Base-by-base conservation (phyloP, 2,797 vertebrate species). In the Silurus aristotelis region DNA sequence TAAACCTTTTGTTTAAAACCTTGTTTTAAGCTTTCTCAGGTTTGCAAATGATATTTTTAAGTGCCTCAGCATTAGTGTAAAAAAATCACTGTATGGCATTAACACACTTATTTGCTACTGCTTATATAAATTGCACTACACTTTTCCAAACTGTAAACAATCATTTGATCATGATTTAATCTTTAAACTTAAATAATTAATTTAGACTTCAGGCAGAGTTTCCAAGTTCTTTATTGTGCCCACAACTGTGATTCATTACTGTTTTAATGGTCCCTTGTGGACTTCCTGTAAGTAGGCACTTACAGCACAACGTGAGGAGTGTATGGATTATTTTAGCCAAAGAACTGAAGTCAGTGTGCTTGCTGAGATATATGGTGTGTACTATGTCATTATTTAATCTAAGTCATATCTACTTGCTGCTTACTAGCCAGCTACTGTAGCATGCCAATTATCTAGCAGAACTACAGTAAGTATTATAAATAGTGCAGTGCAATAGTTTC, bases 171-270 rank as follows among this genome's bases (percentile, higher is more conserved):
- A 22, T 61, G 10, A 61, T 17, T 78, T 38, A 38, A 43, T 43
- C 10, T 78, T 78, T 60, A 78, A 78, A 61, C 1, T 38, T 61
- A 61, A 78, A 78, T 61, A 78, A 61, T 78, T 78, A 22, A 61
- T 43, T 46, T 22, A 8, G 61, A 46, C 10, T 60, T 38, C 27
- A 13, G 19, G 12, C 6, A 63, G 31, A 7, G 2, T 31, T 78
- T 22, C 31, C 10, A 20, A 60, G 76, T 63, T 1, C n/a, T 63
- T 46, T 63, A 63, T 61, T 38, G 31, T 61, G 10, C 31, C 58
- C 58, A 13, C 14, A 0, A 22, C 27, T 77, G 56, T 10, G 1
- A 56, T 76, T 76, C 7, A 75, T 75, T 75, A 56, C 52, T 58
- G 52, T 5, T 31, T 31, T 55, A 58, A 31, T 58, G 17, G 7